Evolutionary conservation across 1,140 invertebrate species (phyloP).

Genomic region (Panagrolaimus sp.): DNA sequence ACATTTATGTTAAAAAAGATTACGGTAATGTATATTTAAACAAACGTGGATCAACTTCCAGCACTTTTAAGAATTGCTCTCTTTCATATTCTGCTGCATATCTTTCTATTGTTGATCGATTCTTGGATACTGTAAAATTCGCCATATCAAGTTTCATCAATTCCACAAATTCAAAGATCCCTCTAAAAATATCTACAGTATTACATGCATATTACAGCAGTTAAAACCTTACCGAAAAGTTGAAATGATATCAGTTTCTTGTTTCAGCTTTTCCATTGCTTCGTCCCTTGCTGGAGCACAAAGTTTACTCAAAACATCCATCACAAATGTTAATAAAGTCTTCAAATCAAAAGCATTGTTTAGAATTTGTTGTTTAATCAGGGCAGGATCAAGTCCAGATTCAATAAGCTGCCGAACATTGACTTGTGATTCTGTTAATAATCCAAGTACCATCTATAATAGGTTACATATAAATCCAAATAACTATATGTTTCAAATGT

Average conservation of each 20-base stretch:
- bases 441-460: conserved; percentile 5
- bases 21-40: background rate
- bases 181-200: background rate
- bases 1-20: background rate
- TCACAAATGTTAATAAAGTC: background rate
- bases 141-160: conserved; percentile 10
- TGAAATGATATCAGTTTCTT: conserved; percentile 6
- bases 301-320: conserved; percentile 10
- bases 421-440: background rate
- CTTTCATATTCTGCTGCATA: conserved; percentile 13
- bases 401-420: background rate
- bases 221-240: conserved; percentile 11
- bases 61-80: conserved; percentile 11
- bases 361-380: background rate
- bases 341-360: conserved; percentile 3
- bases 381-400: background rate
- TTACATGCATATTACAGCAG: too few species aligned
- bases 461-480: background rate
- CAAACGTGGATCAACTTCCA: conserved; percentile 5
- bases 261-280: conserved; percentile 1
- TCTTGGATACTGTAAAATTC: background rate
- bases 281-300: conserved; percentile 1
- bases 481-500: background rate
- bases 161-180: conserved; percentile 14
- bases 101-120: conserved; percentile 1